Percentiles rank a stretch among this genome's conserved stretches.
These are phyloP conservation scores for Heloderma charlesbogerti DNA, from an alignment of 2,113 vertebrate species.

Conservation along the genomic window DNA sequence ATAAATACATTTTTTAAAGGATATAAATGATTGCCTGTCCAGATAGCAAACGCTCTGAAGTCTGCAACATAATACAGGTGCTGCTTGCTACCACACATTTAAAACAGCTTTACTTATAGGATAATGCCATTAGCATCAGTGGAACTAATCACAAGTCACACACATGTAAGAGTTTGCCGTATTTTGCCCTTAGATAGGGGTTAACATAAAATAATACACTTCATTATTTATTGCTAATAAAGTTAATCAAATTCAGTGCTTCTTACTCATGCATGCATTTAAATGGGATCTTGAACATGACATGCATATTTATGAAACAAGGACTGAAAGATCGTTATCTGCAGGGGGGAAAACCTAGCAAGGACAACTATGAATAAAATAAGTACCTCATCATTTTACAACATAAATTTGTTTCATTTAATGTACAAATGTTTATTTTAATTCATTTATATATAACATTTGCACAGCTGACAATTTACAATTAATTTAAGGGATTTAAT, in stretches of 20 bases:
- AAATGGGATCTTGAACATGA: conserved; percentile 76
- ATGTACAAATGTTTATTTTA: conserved; percentile 77
- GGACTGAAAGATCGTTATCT: conserved; percentile 76
- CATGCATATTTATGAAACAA: conserved; percentile 79
- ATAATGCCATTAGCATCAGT: conserved; percentile 55
- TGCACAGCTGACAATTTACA: conserved; percentile 64
- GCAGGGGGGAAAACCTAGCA: conserved; percentile 67
- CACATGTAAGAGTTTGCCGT: conserved; percentile 57
- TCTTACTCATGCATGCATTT: conserved; percentile 74
- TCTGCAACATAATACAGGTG: conserved; percentile 75
- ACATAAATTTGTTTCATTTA: conserved; percentile 72
- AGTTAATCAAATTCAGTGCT: conserved; percentile 78
- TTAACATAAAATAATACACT: conserved; percentile 73
- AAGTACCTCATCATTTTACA: conserved; percentile 66
- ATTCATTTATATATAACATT: conserved; percentile 76
- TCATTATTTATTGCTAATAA: conserved; percentile 81
- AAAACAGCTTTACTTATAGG: conserved; percentile 64
- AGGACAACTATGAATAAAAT: conserved; percentile 71
- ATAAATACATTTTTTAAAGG: conserved; percentile 84
- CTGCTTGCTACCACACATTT: conserved; percentile 42
- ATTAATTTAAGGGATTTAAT: conserved; percentile 58
- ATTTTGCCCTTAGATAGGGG: conserved; percentile 75
- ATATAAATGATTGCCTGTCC: conserved; percentile 80
- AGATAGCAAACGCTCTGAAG: conserved; percentile 80
- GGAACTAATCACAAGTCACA: conserved; percentile 42